Percentiles rank a stretch among this genome's conserved stretches.
Conservation (phyloP, 2,113 vertebrate genomes). For the Gymnogyps californianus region DNA sequence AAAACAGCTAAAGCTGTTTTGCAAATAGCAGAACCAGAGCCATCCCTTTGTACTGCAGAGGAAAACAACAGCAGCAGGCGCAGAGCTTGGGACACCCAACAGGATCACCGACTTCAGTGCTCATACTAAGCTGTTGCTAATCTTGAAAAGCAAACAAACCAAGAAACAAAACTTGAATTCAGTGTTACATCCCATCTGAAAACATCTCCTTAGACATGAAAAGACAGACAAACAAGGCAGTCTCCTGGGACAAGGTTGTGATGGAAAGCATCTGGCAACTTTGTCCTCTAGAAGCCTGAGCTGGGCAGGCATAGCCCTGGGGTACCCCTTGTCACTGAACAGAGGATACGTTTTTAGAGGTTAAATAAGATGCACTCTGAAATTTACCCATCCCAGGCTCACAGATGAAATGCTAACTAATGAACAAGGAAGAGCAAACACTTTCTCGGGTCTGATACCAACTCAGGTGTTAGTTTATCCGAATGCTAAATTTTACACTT, state of each 20-base stretch:
- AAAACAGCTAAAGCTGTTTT: background rate
- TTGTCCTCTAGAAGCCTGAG: background rate
- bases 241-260: background rate
- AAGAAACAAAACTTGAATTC: background rate
- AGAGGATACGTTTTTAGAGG: background rate
- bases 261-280: background rate
- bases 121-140: background rate
- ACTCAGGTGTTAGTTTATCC: background rate
- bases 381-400: background rate
- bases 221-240: background rate
- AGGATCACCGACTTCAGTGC: background rate
- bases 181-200: background rate
- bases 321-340: background rate
- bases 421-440: conserved; percentile 41
- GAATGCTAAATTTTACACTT: background rate
- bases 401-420: conserved; percentile 58
- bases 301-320: background rate
- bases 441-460: background rate
- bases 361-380: background rate
- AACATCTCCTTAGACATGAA: background rate
- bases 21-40: background rate
- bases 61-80: background rate
- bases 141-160: background rate
- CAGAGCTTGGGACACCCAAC: background rate
- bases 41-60: background rate